Base-by-base conservation (phyloP, 37 sponge, comb jelly and placozoan species). In the Axinella damicornis region DNA sequence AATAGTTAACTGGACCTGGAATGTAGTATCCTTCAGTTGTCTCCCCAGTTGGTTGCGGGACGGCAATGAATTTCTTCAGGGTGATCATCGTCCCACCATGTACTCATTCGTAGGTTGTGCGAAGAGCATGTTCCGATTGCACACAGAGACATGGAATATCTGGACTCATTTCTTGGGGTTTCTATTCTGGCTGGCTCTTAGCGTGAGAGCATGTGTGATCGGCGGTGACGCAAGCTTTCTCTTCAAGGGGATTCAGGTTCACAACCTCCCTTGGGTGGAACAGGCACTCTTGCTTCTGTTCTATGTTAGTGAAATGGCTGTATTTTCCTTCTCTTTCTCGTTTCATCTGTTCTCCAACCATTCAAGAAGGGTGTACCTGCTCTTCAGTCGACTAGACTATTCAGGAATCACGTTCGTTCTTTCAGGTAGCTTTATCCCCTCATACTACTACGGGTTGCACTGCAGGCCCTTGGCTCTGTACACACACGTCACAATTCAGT, bases 151-250 rank as follows among this genome's bases (percentile, higher is more conserved):
- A 0, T 95, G 90, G 75, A 99, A 99, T 75, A 96, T 99, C 30
- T 99, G 99, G 99, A 97, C 99, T 40, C 99, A 99, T 62, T 83
- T 99, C 17, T 22, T 96, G 39, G 97, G 97, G 14, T 84, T 90
- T 38, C 31, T 92, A 0, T 71, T 96, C 54, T 91, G 94, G 24
- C n/a, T 92, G 31, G 84, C 76, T 0, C 78, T 95, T 36, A 71
- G 84, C 40, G 37, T 74, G 24, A 80, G 89, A 0, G 74, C 85
- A 31, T 89, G 73, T 57, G 66, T 83, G 53, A 87, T 74, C 76
- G 81, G 80, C 2, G 87, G 76, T 35, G 69, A 84, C 63, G 78
- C 88, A 66, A 78, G 85, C 34, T 79, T 65, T n/a, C 30, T 85
- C 28, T 91, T 90, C 69, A 63, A 84, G 25, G 77, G 81, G 37